Conservation (phyloP, 2,797 vertebrate species). For the Rachycentron canadum region DNA sequence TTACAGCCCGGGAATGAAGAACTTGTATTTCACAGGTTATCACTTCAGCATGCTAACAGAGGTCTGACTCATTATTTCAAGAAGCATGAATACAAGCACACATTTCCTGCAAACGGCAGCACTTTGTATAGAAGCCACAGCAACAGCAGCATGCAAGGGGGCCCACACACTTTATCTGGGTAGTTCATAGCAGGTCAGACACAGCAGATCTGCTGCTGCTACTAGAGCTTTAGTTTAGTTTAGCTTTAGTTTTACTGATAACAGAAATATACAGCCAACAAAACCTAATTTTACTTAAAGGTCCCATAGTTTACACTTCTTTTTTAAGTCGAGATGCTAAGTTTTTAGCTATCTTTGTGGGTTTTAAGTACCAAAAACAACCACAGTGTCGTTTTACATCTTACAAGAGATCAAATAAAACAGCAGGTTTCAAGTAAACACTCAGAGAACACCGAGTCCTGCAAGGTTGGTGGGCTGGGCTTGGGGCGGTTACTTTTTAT, state of each 20-base stretch:
- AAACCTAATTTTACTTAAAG: neutral
- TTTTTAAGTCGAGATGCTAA: too few relatives aligned
- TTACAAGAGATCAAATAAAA: too few relatives aligned
- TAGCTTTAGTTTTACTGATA: conserved; percentile 2
- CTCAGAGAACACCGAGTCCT: too few relatives aligned
- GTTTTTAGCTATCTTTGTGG: too few relatives aligned
- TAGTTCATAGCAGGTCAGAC: conserved; percentile 34
- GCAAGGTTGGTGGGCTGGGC: too few relatives aligned
- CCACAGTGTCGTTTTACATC: too few relatives aligned
- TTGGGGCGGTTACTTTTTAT: too few relatives aligned
- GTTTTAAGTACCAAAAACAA: too few relatives aligned
- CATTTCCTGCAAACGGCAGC: conserved; percentile 44
- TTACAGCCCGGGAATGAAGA: neutral
- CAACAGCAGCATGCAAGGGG: conserved; percentile 27
- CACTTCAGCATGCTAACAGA: conserved; percentile 24
- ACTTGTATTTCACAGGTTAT: conserved; percentile 37
- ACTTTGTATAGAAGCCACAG: conserved; percentile 29
- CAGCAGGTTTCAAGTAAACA: too few relatives aligned
- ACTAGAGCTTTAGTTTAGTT: neutral
- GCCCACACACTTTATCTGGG: conserved; percentile 25
- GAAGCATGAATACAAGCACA: conserved; percentile 30
- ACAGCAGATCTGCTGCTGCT: conserved; percentile 16
- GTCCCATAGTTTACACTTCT: too few relatives aligned
- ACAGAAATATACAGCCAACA: neutral
- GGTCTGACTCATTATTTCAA: conserved; percentile 31